Base-by-base conservation (phyloP, 2,113 vertebrate genomes). In the Gallinago paraguaiae region DNA sequence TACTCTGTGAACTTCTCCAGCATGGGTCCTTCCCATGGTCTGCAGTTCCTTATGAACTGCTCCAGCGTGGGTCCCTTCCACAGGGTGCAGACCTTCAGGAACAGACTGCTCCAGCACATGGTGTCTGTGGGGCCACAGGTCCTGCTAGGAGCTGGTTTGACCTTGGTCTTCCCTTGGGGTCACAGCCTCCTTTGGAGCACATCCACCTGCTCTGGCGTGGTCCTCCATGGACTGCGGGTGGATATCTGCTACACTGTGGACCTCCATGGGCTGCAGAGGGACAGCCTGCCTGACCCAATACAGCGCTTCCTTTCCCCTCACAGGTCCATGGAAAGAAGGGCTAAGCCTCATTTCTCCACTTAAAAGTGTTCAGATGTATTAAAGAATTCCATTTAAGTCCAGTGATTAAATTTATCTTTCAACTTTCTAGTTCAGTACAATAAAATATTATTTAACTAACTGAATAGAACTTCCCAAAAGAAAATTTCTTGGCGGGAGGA, bases 111-210 rank as follows among this genome's bases (percentile, higher is more conserved):
- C n/a, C n/a, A 79, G 22, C 2, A 1, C 13, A 14, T 54, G 25
- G n/a, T 12, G 24, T 18, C 28, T 5, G 3, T 0, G 18, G 31
- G 28, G 28, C 19, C 35, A 20, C 25, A 45, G 2, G 16, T 23
- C 53, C 43, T 50, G 24, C 43, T 35, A 41, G 61, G 33, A 23
- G 24, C 37, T 10, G 37, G n/a, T 15, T 72, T 16, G 11, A 79
- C 15, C 3, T 0, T 0, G 2, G 48, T 15, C 19, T 25, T 18
- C 19, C 9, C 22, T 9, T 1, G 2, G 19, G n/a, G 3, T 39
- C 48, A 53, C 22, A 16, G 16, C 19, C 41, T 71, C 46, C 25
- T 25, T 31, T 0, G 4, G 57, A 61, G 9, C 24, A 30, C 22
- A 19, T 15, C 54, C n/a, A 4, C 4, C 39, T 41, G 35, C 20